Base-by-base conservation (phyloP, 2,797 vertebrate species). In the Craterocephalus amniculus region DNA sequence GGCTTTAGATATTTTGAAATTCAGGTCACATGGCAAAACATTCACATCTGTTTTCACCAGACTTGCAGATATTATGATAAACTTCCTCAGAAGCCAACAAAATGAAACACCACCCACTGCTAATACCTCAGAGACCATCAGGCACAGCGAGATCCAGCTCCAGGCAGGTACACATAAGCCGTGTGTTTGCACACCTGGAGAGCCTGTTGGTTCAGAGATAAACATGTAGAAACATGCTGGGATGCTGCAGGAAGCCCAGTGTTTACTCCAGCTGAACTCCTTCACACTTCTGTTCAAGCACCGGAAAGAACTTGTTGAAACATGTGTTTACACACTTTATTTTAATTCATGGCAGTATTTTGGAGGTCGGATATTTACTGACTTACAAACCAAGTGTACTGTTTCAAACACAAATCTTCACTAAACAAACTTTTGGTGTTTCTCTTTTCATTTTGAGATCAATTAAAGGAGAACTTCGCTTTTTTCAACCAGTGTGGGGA, bases 171-270 rank as follows among this genome's bases (percentile, higher is more conserved):
- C 64, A 70, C 40, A 34, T 48, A 9, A 61, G 56, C 54, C 56
- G 18, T 0, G 31, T 80, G 81, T 83, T 74, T 80, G 72, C 71
- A 78, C 83, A 83, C 85, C 81, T 81, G 83, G 83, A 60, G 63
- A 54, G 64, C 58, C 36, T 71, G 63, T 51, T 65, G 70, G 43
- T 67, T 71, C 67, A 61, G n/a, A 62, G 69, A 43, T 45, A 70
- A 76, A 83, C 85, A 34, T 81, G 82, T 74, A 58, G 71, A 35
- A 66, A 77, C 87, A 78, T 0, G 81, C 52, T 13, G n/a, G 24
- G n/a, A 32, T 40, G 57, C 29, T 20, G 56, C 12, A 57, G 38
- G 29, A 31, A 55, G 2, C 20, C 9, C n/a, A 4, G 32, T 36
- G 71, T 70, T 74, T 57, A 2, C 45, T 73, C 71, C 58, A 20